Base-by-base conservation (phyloP, 2,888 invertebrate genomes). In the Brachyopa scutellaris region DNA sequence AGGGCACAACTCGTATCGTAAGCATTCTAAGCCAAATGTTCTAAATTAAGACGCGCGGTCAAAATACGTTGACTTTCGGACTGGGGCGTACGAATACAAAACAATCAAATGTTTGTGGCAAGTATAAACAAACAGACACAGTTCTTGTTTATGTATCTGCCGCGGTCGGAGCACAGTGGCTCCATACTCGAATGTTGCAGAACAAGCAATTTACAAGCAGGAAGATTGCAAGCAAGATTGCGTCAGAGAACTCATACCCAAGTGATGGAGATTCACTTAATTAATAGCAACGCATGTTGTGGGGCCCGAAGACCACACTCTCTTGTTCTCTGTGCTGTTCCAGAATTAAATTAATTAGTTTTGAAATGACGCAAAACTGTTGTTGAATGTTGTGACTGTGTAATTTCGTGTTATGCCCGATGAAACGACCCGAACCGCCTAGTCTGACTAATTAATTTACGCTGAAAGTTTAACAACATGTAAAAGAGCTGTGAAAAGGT, bases 61-160 rank as follows among this genome's bases (percentile, higher is more conserved):
- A 31, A 55, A 47, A 62, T 57, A 38, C 9, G 19, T 47, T 45
- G 42, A 13, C 40, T 40, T 29, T 40, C 59, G 15, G 29, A 55
- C 23, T 33, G 31, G 31, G 38, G 19, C 23, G 55, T 17, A 13
- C 8, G 42, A 9, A 1, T 8, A 42, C 13, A 73, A 79, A 67
- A 73, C 79, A 79, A 79, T 79, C 67, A 67, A 73, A 73, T 36
- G 53, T 49, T 79, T 79, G 79, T 73, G 36, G 36, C 36, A 9
- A 51, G 21, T 15, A 55, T 21, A 61, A 59, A 59, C 72, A 45
- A 61, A 67, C 61, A 78, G 13, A 33, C 51, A 45, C 9, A 21
- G 23, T 57, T 55, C 31, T 74, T 42, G 53, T 66, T 49, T 33
- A 42, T 38, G 15, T 15, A 21, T 55, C 55, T 55, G 33, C 23